Percentiles rank a stretch among this genome's conserved stretches.
Conservation (phyloP, 2,888 invertebrate species). For the Sinhomidia bicolor region DNA sequence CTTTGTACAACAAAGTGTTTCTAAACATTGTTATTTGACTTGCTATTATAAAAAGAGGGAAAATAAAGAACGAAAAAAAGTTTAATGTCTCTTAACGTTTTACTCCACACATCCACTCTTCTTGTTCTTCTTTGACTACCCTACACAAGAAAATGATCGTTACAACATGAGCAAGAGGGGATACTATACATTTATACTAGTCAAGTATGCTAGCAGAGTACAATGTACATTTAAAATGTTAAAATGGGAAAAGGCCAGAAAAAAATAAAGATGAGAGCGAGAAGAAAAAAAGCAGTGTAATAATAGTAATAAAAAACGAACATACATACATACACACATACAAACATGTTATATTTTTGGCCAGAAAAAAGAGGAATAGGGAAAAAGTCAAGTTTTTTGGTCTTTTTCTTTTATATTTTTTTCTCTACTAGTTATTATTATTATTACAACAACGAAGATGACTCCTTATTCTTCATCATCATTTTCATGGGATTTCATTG, state of each 20-base stretch:
- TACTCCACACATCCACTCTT: background rate
- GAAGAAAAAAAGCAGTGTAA: conserved; percentile 20
- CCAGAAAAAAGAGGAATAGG: background rate
- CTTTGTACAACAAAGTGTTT: conserved; percentile 35
- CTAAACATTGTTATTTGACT: conserved; percentile 44
- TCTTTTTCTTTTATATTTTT: conserved; percentile 30
- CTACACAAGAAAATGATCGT: conserved; percentile 36
- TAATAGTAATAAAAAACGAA: conserved; percentile 51
- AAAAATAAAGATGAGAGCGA: background rate
- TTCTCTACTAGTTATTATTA: conserved; percentile 23
- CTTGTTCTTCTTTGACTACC: background rate
- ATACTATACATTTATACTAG: background rate
- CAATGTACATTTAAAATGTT: conserved; percentile 45
- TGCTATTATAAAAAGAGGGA: background rate
- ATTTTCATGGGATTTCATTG: conserved; percentile 59
- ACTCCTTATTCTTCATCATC: conserved; percentile 23
- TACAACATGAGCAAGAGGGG: conserved; percentile 16
- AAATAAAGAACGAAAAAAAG: conserved; percentile 30
- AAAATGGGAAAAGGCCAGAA: conserved; percentile 26
- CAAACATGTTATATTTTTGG: conserved; percentile 29
- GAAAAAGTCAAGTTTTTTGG: conserved; percentile 65
- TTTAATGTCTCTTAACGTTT: conserved; percentile 44
- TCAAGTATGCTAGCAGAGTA: background rate
- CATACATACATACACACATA: background rate
- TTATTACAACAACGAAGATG: background rate